Evolutionary conservation across 1,140 invertebrate species (phyloP).

Genomic region (Hylaeus volcanicus): DNA sequence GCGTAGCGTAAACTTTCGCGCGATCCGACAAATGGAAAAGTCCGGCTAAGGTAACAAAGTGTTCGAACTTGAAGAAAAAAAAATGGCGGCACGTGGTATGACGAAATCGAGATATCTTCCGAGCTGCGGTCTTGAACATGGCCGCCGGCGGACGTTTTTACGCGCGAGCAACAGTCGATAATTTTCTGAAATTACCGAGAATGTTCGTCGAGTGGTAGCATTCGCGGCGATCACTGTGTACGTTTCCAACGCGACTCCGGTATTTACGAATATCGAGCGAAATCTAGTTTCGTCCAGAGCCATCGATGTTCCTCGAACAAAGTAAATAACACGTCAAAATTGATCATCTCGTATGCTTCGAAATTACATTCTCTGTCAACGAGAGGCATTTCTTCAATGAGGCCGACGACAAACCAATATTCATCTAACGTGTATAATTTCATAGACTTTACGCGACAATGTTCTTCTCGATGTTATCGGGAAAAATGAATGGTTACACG

Average conservation of each 20-base stretch:
- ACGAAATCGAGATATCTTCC: conserved; percentile 35
- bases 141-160: conserved; percentile 4
- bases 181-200: conserved; percentile 25
- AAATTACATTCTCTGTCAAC: background rate
- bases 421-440: too few species aligned
- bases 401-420: too few species aligned
- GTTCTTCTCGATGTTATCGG: too few species aligned
- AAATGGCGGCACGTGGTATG: conserved; percentile 41
- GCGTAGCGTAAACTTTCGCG: background rate
- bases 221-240: conserved; percentile 1
- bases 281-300: conserved; percentile 44
- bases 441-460: too few species aligned
- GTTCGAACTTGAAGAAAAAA: background rate
- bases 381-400: background rate
- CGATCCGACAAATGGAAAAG: background rate
- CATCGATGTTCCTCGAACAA: conserved; percentile 7
- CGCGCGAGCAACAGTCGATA: conserved; percentile 25
- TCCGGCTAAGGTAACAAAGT: background rate
- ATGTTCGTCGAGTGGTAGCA: background rate
- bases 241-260: background rate
- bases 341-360: background rate
- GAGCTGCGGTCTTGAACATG: conserved; percentile 30
- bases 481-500: background rate
- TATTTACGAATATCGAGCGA: conserved; percentile 36
- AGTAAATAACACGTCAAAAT: conserved; percentile 13